Base-by-base conservation (phyloP, 2,888 invertebrate species). In the Macrophya annulata region DNA sequence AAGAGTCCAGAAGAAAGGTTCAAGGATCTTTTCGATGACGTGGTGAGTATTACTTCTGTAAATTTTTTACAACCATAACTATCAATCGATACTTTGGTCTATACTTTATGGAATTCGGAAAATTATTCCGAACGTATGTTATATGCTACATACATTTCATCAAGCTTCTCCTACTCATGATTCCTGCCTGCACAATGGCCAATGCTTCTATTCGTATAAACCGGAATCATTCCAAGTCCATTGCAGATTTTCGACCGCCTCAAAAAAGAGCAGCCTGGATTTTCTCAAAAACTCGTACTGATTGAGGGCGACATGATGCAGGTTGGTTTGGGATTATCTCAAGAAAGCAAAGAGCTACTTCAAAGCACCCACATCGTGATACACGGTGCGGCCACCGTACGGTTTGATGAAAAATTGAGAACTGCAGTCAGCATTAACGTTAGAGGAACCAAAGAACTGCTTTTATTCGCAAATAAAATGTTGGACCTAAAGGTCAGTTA, bases 371-470 rank as follows among this genome's bases (percentile, higher is more conserved):
- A 94, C 82, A 94, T 96, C 17, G 95, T 97, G 17, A 95, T 97
- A 91, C 97, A 97, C 91, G 96, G 95, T 48, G 97, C 97, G 0
- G 97, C 97, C 1, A 96, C 96, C 0, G 96, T 97, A 10, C 94
- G 95, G 88, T 97, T 97, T 90, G 96, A 97, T 90, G 97, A 97
- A 90, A 95, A 95, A 55, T 93, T 97, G 40, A 94, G 95, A 90
- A 90, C 93, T 3, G 96, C 96, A 0, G 94, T 96, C 17, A 94
- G 95, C 87, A 96, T 97, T 92, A 97, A 97, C 92, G 95, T 97
- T 6, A 93, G 95, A 72, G 96, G 96, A 45, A 96, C 96, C 0
- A 94, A 95, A 88, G 95, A 96, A 87, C 93, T 97, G 85, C 90
- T 97, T 8, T 92, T 94, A 3, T 93, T 97, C 17, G 96, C 96